A percentile compares a stretch with the other conserved stretches of the same genome.
Evolutionary conservation across 64 coral and sea anemone genomes (phyloP).

Genomic region (Dendrophyllia cribrosa): DNA sequence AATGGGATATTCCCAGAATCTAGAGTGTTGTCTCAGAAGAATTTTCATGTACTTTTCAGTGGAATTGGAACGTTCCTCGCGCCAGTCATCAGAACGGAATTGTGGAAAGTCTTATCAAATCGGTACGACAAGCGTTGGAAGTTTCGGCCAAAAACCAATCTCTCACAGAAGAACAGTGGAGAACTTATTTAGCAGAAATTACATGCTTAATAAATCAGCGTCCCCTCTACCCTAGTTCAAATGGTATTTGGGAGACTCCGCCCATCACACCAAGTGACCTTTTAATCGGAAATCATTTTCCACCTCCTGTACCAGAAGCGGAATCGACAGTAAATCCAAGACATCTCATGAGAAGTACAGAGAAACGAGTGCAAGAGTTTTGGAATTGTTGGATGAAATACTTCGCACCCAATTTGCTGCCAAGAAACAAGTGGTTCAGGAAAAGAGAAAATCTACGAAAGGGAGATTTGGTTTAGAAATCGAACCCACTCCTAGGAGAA

Average conservation of each 20-base stretch:
- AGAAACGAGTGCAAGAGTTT: too few relatives aligned
- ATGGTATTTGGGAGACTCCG: background rate
- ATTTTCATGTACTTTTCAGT: conserved; percentile 17
- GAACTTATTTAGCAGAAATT: conserved; percentile 45
- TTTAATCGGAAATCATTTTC: too few relatives aligned
- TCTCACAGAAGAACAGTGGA: conserved; percentile 69
- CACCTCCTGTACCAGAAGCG: conserved; percentile 31
- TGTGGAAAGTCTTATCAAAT: conserved; percentile 65
- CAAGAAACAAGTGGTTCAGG: conserved; percentile 68
- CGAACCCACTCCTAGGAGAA: conserved; percentile 5
- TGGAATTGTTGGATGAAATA: too few relatives aligned
- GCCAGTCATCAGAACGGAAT: conserved; percentile 73
- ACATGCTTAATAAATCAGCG: conserved; percentile 51
- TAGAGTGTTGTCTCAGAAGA: background rate
- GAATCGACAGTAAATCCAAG: too few relatives aligned
- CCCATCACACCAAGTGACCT: background rate
- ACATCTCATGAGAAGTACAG: too few relatives aligned
- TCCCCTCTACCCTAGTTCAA: background rate
- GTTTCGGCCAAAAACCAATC: conserved; percentile 59
- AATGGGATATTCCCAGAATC: conserved; percentile 18
- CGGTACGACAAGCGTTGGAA: too few relatives aligned
- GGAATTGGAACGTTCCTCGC: conserved; percentile 56
- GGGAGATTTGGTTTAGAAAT: conserved; percentile 65
- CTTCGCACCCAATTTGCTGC: conserved; percentile 52
- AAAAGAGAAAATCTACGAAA: conserved; percentile 53